phyloP scores from a whole-genome alignment of 2,797 vertebrate genomes.

The Melanotaenia pygmaea region DNA sequence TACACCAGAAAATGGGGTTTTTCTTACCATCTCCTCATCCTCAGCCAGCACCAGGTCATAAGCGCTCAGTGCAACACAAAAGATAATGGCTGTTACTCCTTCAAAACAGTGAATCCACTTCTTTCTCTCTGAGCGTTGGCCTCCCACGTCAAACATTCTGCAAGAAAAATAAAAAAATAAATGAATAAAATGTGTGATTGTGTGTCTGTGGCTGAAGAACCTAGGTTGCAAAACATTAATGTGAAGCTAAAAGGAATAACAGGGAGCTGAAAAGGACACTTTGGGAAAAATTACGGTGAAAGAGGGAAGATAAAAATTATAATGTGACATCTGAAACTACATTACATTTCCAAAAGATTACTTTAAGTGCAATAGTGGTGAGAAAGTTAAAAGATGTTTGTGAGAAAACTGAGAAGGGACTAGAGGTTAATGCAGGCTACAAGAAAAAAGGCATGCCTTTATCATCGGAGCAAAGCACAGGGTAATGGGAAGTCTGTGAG shows the following conservation, averaged over 20 bases:
- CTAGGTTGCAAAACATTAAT: slow-evolving; percentile 33
- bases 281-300: slow-evolving; percentile 13
- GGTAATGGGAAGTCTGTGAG: slow-evolving; percentile 23
- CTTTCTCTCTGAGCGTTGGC: slow-evolving; percentile 86
- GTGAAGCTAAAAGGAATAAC: slow-evolving; percentile 20
- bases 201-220: background rate
- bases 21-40: slow-evolving; percentile 84
- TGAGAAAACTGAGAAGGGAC: slow-evolving; percentile 31
- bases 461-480: slow-evolving; percentile 18
- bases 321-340: slow-evolving; percentile 35
- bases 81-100: slow-evolving; percentile 97
- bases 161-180: slow-evolving; percentile 25
- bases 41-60: slow-evolving; percentile 97
- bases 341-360: slow-evolving; percentile 70
- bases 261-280: background rate
- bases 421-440: slow-evolving; percentile 7
- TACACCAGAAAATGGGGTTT: background rate
- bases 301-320: slow-evolving; percentile 15
- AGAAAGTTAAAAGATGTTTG: slow-evolving; percentile 15
- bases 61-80: slow-evolving; percentile 95
- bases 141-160: slow-evolving; percentile 85
- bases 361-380: slow-evolving; percentile 36
- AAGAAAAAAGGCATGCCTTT: slow-evolving; percentile 6
- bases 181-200: background rate
- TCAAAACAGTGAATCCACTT: slow-evolving; percentile 99